These are phyloP conservation scores for Todiramphus saurophagus DNA, from an alignment of 2,113 vertebrate genomes.

Conservation along the genomic window DNA sequence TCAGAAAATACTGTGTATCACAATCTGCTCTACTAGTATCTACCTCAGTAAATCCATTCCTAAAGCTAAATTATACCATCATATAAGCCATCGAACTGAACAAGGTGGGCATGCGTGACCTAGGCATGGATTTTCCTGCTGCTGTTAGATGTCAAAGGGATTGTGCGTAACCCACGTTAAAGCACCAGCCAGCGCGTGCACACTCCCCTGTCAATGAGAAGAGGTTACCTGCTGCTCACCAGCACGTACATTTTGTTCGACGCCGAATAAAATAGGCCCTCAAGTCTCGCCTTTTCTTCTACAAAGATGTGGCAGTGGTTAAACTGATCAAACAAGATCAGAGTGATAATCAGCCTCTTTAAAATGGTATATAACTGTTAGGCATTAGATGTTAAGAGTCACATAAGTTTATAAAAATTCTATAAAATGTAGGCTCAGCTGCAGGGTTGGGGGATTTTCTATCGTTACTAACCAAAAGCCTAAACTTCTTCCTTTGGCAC, in stretches of 20 bases:
- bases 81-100: background rate
- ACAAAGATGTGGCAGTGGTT: background rate
- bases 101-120: background rate
- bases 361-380: background rate
- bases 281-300: background rate
- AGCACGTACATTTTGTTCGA: fast-evolving
- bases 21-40: background rate
- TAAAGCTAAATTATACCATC: background rate
- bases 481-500: background rate
- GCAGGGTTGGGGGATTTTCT: background rate
- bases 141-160: background rate
- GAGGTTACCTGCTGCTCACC: background rate
- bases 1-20: background rate
- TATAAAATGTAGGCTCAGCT: background rate
- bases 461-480: background rate
- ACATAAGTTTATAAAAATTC: background rate
- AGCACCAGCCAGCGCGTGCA: background rate
- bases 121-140: background rate
- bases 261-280: background rate
- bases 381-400: background rate
- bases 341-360: background rate
- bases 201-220: background rate
- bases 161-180: background rate
- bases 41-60: background rate
- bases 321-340: background rate